phyloP scores from a whole-genome alignment of 2,113 vertebrate species.

The Neogobius melanostomus region DNA sequence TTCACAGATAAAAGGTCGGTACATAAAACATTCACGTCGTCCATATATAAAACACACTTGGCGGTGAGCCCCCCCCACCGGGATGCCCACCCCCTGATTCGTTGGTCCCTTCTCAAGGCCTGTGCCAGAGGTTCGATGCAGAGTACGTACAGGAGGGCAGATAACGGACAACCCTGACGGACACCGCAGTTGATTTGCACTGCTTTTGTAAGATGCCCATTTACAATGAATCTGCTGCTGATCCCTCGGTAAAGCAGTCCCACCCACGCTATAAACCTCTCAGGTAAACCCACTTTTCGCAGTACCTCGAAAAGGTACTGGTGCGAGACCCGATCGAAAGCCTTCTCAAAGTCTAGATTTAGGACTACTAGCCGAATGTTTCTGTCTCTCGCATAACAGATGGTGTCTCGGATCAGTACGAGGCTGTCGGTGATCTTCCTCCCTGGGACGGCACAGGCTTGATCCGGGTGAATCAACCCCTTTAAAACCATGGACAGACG shows the following conservation, averaged over 20 bases:
- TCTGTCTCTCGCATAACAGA: constrained; percentile 1
- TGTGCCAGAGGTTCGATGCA: too few species aligned
- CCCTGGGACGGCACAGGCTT: neutral
- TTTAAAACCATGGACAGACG: neutral
- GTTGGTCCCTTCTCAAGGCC: too few species aligned
- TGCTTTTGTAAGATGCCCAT: too few species aligned
- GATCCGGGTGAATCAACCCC: neutral
- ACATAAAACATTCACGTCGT: neutral
- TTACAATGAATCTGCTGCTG: too few species aligned
- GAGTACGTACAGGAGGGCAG: too few species aligned
- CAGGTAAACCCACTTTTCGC: too few species aligned
- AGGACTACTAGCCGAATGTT: constrained; percentile 2
- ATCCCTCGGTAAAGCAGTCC: too few species aligned
- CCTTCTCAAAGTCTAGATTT: neutral
- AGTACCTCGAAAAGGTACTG: neutral
- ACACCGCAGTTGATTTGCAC: too few species aligned
- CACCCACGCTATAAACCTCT: too few species aligned
- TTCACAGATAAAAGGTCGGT: neutral
- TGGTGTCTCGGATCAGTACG: neutral
- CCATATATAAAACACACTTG: neutral
- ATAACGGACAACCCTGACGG: too few species aligned
- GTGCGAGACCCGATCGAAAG: neutral
- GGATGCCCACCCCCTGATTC: too few species aligned
- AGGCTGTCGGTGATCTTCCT: neutral
- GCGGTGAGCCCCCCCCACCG: too few species aligned